phyloP scores from a whole-genome alignment of 2,888 invertebrate genomes.

The Philaethria dido region DNA sequence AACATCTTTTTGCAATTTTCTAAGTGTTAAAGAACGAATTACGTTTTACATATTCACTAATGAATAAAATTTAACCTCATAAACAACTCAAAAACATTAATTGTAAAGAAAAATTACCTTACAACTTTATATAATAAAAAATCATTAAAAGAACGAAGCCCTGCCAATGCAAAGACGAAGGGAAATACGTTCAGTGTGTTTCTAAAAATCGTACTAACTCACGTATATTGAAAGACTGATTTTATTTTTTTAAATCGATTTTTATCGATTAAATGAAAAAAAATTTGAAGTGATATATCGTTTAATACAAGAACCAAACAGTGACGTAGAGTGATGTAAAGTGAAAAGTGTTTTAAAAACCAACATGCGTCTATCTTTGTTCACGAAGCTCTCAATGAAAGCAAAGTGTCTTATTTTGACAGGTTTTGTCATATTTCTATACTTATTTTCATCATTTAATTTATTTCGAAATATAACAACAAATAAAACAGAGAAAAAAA shows the following conservation, averaged over 20 bases:
- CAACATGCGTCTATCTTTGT: constrained; percentile 14
- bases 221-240: neutral
- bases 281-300: no score
- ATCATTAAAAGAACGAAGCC: constrained; percentile 9
- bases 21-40: no score
- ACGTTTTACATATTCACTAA: no score
- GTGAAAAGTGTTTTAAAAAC: neutral
- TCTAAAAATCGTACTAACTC: neutral
- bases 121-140: constrained; percentile 11
- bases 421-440: constrained; percentile 15
- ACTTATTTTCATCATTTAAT: constrained; percentile 26
- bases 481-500: constrained; percentile 19
- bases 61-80: neutral
- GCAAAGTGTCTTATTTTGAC: constrained; percentile 25
- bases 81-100: neutral
- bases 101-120: constrained; percentile 4
- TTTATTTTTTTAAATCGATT: neutral
- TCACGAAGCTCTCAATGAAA: constrained; percentile 19
- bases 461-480: neutral
- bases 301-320: no score
- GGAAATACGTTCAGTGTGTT: constrained; percentile 1
- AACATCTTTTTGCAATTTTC: no score
- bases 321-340: no score
- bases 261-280: no score
- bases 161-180: constrained; percentile 6